Percentiles rank a stretch among this genome's conserved stretches.
Conservation (phyloP, 2,113 vertebrate genomes). For the Chaenogobius annularis region DNA sequence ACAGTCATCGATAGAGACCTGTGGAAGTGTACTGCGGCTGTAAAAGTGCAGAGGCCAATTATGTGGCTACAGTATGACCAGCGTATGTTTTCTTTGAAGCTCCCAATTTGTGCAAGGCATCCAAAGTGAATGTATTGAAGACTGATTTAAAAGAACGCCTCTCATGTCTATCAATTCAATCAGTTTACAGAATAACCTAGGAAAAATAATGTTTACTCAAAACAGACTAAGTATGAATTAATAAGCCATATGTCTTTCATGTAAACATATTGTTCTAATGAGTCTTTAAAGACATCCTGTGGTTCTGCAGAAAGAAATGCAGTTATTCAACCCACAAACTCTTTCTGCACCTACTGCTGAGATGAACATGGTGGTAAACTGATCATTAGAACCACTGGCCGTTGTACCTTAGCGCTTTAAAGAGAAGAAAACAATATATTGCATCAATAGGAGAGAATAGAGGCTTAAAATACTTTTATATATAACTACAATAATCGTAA, state of each 20-base stretch:
- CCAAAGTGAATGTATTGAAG: not conserved
- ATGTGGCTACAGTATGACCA: constrained; percentile 24
- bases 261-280: not conserved
- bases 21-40: not conserved
- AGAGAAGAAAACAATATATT: no score
- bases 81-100: not conserved
- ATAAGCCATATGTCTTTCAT: not conserved
- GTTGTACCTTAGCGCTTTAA: no score
- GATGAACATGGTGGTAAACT: no score
- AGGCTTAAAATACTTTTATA: no score
- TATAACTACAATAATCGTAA: no score
- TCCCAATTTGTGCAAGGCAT: not conserved
- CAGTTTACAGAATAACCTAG: not conserved
- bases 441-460: no score
- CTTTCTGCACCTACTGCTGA: no score
- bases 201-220: not conserved
- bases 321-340: no score
- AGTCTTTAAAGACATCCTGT: not conserved
- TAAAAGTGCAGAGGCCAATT: constrained; percentile 22
- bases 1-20: constrained; percentile 15
- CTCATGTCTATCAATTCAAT: not conserved
- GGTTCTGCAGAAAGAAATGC: no score
- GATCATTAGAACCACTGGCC: no score
- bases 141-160: not conserved
- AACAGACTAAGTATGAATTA: no score